These are phyloP conservation scores for Periophthalmus magnuspinnatus DNA, from an alignment of 2,797 vertebrate genomes.

Conservation along the genomic window DNA sequence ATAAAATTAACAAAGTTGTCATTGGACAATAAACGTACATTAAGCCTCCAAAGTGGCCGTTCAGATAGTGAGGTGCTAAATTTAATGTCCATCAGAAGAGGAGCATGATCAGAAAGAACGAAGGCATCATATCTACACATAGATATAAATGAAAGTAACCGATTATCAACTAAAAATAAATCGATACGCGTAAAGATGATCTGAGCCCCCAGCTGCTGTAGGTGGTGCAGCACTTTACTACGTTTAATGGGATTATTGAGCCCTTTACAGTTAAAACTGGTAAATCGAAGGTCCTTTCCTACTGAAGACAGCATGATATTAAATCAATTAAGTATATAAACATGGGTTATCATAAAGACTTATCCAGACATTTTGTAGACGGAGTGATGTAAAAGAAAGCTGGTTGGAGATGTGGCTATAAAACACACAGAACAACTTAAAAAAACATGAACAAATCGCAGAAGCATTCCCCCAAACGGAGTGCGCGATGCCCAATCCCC, in stretches of 20 bases:
- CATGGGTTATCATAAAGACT: too few relatives aligned
- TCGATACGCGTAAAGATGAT: not conserved
- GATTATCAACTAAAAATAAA: slow-evolving; percentile 10
- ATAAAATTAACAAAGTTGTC: not conserved
- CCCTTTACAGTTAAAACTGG: not conserved
- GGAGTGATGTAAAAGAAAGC: too few relatives aligned
- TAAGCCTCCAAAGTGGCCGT: not conserved
- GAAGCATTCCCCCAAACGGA: too few relatives aligned
- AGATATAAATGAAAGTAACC: not conserved
- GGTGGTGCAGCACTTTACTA: not conserved
- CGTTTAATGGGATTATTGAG: not conserved
- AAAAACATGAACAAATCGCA: too few relatives aligned
- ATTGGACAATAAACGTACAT: not conserved
- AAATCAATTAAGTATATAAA: not conserved
- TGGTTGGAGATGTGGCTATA: too few relatives aligned
- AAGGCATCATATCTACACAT: slow-evolving; percentile 2
- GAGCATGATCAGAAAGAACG: slow-evolving; percentile 15
- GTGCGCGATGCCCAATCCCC: too few relatives aligned
- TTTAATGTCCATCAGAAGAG: slow-evolving; percentile 9
- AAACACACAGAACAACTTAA: too few relatives aligned
- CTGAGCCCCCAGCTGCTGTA: not conserved
- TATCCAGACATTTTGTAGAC: too few relatives aligned
- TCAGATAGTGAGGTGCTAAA: not conserved
- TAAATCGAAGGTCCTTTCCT: not conserved
- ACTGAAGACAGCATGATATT: not conserved